Evolutionary conservation across 2,113 vertebrate genomes (phyloP).

Genomic region (Monarcha castaneiventris): DNA sequence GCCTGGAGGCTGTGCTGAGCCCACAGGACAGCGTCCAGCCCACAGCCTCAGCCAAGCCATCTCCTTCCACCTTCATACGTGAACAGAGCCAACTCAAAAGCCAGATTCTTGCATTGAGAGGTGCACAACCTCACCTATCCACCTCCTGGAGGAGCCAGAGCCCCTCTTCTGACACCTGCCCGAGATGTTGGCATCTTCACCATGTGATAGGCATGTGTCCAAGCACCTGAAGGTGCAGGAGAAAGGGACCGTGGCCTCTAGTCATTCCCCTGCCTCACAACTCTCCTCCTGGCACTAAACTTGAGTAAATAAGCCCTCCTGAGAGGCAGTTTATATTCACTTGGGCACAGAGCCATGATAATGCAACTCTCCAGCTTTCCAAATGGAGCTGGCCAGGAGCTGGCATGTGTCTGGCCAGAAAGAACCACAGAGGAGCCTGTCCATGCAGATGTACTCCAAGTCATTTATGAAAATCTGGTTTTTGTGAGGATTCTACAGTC

Average conservation of each 20-base stretch:
- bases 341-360: constrained; percentile 17
- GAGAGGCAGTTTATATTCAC: not conserved
- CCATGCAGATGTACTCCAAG: not conserved
- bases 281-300: not conserved
- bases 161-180: not conserved
- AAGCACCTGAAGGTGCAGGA: not conserved
- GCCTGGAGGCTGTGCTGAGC: not conserved
- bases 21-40: not conserved
- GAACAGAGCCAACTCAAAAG: not conserved
- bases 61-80: not conserved
- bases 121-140: accelerated
- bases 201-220: not conserved
- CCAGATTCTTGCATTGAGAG: not conserved
- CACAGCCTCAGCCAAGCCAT: not conserved
- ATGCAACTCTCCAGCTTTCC: constrained; percentile 19
- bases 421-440: not conserved
- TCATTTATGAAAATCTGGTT: not conserved
- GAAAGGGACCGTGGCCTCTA: not conserved
- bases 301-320: not conserved
- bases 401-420: constrained; percentile 6
- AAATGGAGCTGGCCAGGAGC: not conserved
- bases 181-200: not conserved
- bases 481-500: not conserved
- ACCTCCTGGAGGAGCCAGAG: not conserved
- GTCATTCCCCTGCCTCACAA: not conserved